phyloP scores from a whole-genome alignment of 2,888 invertebrate genomes.

The Parasteatoda lunata region DNA sequence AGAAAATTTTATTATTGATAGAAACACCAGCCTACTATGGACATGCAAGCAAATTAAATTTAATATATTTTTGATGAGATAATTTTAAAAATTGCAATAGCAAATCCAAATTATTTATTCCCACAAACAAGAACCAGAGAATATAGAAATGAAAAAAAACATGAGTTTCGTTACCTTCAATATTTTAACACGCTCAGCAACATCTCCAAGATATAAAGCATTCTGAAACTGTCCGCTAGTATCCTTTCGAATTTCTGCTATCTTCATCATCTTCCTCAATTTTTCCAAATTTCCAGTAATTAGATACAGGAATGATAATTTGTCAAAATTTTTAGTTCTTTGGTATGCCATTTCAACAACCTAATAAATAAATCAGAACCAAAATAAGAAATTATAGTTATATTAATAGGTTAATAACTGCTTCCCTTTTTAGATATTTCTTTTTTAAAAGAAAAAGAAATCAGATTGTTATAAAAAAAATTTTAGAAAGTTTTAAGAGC shows the following conservation, averaged over 20 bases:
- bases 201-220: constrained; percentile 92
- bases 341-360: constrained; percentile 99
- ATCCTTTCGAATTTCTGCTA: constrained; percentile 98
- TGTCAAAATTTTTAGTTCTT: constrained; percentile 99
- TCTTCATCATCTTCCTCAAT: constrained; percentile 98
- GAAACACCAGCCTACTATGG: too few species aligned
- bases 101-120: neutral
- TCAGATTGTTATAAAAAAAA: constrained; percentile 18
- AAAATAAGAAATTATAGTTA: too few species aligned
- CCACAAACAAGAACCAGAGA: neutral
- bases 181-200: constrained; percentile 89
- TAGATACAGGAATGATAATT: constrained; percentile 96
- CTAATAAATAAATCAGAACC: constrained; percentile 72
- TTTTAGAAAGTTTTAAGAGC: too few species aligned
- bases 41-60: too few species aligned
- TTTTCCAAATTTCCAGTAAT: constrained; percentile 99
- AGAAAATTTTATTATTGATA: too few species aligned
- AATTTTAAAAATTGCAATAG: neutral
- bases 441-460: neutral
- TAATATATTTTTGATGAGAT: neutral
- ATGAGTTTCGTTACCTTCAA: constrained; percentile 77
- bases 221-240: constrained; percentile 97
- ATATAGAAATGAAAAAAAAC: neutral
- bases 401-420: too few species aligned
- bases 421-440: too few species aligned